Percentiles rank a stretch among this genome's conserved stretches.
These are phyloP conservation scores for Andrena dorsata DNA, from an alignment of 2,888 invertebrate genomes.

Conservation along the genomic window DNA sequence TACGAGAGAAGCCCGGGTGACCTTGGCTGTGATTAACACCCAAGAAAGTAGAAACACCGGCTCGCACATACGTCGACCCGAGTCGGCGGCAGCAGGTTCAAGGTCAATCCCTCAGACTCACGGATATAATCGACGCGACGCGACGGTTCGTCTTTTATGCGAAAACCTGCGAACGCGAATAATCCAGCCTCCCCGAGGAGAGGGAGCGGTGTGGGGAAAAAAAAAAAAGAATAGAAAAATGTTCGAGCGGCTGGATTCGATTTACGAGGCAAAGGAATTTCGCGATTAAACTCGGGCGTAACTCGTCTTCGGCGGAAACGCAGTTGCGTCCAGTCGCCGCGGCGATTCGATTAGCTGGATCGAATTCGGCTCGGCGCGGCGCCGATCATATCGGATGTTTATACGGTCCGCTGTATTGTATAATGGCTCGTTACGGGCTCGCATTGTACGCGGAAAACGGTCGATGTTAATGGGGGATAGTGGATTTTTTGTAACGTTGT, in stretches of 20 bases:
- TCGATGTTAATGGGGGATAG: slow-evolving; percentile 79
- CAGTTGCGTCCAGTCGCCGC: too few relatives aligned
- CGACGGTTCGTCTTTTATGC: slow-evolving; percentile 22
- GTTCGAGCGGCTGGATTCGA: background rate
- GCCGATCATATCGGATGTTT: slow-evolving; percentile 66
- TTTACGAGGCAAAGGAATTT: slow-evolving; percentile 24
- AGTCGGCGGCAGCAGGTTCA: slow-evolving; percentile 76
- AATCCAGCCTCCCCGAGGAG: background rate
- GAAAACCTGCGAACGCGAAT: slow-evolving; percentile 15
- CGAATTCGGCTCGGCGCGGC: too few relatives aligned
- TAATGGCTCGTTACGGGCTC: slow-evolving; percentile 79
- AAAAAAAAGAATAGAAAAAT: background rate
- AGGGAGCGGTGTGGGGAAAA: too few relatives aligned
- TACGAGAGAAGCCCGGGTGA: slow-evolving; percentile 64
- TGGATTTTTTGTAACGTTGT: slow-evolving; percentile 66
- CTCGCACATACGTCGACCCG: slow-evolving; percentile 72
- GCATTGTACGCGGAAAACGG: slow-evolving; percentile 77
- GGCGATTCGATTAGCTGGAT: too few relatives aligned
- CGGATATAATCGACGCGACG: slow-evolving; percentile 51
- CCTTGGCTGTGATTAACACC: slow-evolving; percentile 81
- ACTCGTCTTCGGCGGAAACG: slow-evolving; percentile 44
- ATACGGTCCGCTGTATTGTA: slow-evolving; percentile 65
- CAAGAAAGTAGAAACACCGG: slow-evolving; percentile 76
- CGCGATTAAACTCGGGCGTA: background rate
- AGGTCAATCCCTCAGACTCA: slow-evolving; percentile 67